Base-by-base conservation (phyloP, 1,140 invertebrate species). In the Pygmarrhopalites habei region DNA sequence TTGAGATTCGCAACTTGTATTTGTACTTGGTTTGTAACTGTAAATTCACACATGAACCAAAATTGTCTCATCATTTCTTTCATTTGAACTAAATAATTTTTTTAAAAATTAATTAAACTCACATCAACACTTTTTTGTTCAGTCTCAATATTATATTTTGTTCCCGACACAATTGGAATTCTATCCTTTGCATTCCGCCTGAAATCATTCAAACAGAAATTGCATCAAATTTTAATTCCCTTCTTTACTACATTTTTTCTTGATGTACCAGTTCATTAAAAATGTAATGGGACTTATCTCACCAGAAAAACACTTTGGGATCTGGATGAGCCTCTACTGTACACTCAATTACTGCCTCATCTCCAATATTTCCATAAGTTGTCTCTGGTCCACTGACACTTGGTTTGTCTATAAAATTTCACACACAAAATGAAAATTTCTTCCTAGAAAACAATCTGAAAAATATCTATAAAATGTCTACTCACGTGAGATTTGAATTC, bases 401-500 rank as follows among this genome's bases (percentile, higher is more conserved):
- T n/a, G 87, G 87, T 25, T 82, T 78, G 77, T 87, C 87, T 89
- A 70, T 23, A 72, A 62, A 4, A n/a, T n/a, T n/a, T n/a, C n/a
- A n/a, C n/a, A n/a, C n/a, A n/a, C n/a, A n/a, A n/a, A n/a, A n/a
- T n/a, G n/a, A n/a, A n/a, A n/a, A n/a, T n/a, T n/a, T n/a, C n/a
- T n/a, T n/a, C n/a, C n/a, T n/a, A n/a, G n/a, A n/a, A n/a, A n/a
- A n/a, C n/a, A n/a, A n/a, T n/a, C n/a, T n/a, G n/a, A n/a, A n/a
- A n/a, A n/a, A n/a, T n/a, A n/a, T n/a, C n/a, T n/a, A n/a, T n/a
- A n/a, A n/a, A n/a, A n/a, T n/a, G n/a, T n/a, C n/a, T n/a, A 83
- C 86, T 86, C 76, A 89, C 88, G 86, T 72, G 84, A 88, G 53
- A 90, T 87, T 58, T 82, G 83, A 63, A 90, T 85, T 71, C 82